These are phyloP conservation scores for Bombus cullumanus DNA, from an alignment of 1,140 invertebrate genomes.

Conservation along the genomic window DNA sequence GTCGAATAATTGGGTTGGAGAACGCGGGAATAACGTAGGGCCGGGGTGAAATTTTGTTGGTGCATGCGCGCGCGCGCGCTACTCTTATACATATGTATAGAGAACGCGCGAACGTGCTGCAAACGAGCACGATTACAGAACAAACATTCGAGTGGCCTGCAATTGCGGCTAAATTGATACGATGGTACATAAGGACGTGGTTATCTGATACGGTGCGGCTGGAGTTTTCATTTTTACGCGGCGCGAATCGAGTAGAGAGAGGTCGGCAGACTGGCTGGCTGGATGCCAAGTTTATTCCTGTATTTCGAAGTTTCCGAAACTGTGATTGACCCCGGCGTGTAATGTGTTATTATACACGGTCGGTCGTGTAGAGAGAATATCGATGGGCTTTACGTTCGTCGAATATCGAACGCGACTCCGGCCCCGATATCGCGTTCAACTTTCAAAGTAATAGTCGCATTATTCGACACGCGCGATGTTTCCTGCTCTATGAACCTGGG, in stretches of 20 bases:
- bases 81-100: not conserved
- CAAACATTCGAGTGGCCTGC: conserved; percentile 27
- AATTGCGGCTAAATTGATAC: conserved; percentile 54
- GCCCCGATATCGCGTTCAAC: not conserved
- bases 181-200: conserved; percentile 50
- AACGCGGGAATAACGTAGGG: not conserved
- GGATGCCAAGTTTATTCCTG: conserved; percentile 40
- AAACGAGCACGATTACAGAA: conserved; percentile 42
- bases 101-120: not conserved
- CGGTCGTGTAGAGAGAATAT: conserved; percentile 15
- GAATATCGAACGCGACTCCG: not conserved
- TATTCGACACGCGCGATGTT: not conserved
- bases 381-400: not conserved
- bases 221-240: conserved; percentile 39
- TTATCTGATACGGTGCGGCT: conserved; percentile 45
- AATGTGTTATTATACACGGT: conserved; percentile 48
- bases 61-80: too few relatives aligned
- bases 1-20: conserved; percentile 11
- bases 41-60: not conserved
- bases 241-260: not conserved
- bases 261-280: not conserved
- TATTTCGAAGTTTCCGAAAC: conserved; percentile 49
- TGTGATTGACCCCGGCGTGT: conserved; percentile 45
- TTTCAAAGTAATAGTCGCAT: not conserved
- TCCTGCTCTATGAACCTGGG: not conserved